A percentile compares a stretch with the other conserved stretches of the same genome.
Conservation (phyloP, 2,888 invertebrate species). For the Eilema caniola region DNA sequence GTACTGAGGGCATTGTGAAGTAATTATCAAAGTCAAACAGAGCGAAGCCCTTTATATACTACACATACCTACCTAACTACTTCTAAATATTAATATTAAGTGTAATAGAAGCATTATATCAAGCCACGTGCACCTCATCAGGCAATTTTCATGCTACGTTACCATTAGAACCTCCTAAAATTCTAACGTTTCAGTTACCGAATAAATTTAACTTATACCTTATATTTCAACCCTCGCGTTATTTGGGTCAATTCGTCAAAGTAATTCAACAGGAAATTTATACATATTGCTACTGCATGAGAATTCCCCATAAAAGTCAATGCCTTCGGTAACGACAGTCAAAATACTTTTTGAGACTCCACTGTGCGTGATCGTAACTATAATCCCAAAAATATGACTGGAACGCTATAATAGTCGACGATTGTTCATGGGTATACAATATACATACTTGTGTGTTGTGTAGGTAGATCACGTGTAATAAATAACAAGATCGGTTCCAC, state of each 20-base stretch:
- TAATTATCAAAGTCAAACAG: background rate
- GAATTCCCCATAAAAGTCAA: constrained; percentile 49
- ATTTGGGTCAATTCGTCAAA: constrained; percentile 47
- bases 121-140: background rate
- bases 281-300: constrained; percentile 47
- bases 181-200: constrained; percentile 28
- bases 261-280: constrained; percentile 47
- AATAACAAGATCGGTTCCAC: constrained; percentile 66
- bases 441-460: constrained; percentile 24
- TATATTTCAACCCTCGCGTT: constrained; percentile 43
- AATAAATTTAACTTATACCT: constrained; percentile 35
- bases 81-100: background rate
- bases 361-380: constrained; percentile 43
- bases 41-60: background rate
- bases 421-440: constrained; percentile 25
- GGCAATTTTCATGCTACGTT: constrained; percentile 34
- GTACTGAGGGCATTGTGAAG: background rate
- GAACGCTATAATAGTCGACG: constrained; percentile 23
- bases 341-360: constrained; percentile 40
- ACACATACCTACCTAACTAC: background rate
- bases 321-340: constrained; percentile 40
- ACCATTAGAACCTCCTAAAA: constrained; percentile 37
- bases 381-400: constrained; percentile 45
- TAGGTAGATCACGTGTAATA: constrained; percentile 53
- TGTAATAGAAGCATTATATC: background rate